Evolutionary conservation across 2,888 invertebrate genomes (phyloP), one percentile per base, ranked within the genome.

Genomic region (Epinotia ramella): DNA sequence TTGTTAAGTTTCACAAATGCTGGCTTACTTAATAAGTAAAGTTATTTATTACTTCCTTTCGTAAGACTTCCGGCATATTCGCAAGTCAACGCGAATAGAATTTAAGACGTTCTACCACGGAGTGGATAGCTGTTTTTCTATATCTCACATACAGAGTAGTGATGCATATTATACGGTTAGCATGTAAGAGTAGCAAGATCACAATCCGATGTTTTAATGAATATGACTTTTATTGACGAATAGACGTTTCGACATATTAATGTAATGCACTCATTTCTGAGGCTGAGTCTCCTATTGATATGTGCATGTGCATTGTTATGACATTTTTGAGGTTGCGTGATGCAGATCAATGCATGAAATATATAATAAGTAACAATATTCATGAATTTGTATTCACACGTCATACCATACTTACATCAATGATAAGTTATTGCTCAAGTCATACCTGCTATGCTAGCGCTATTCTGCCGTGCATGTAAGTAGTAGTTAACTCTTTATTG

Each of bases 191-290:
- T 20, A 28, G 40, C 7, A 60, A 62, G 56, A 66, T 67, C 67
- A 62, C 62, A 60, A 60, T 73, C 46, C 20, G 33, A 73, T 57
- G 65, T 65, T 59, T 60, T 73, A 73, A 73, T 73, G 28, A 49
- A 56, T 66, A 44, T 62, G 9, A 53, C 18, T 59, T 33, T 67
- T 65, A 67, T 56, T 33, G 56, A 66, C 16, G 33, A 56, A 69
- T 65, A 13, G 44, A 18, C 28, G n/a, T 44, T 3, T 53, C 13
- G 7, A 28, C n/a, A 18, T n/a, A 6, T 16, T 56, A 57, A 40
- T 67, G 12, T 56, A 57, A 40, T 67, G 12, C 7, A 40, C 20
- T 20, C 53, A 57, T 68, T 56, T 68, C 12, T 57, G 57, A 20
- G 24, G 16, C 13, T n/a, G 33, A 33, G 20, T 68, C 57, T 68